A percentile compares a stretch with the other conserved stretches of the same genome.
Evolutionary conservation across 2,888 invertebrate genomes (phyloP).

Genomic region (Pristionchus entomophagus): DNA sequence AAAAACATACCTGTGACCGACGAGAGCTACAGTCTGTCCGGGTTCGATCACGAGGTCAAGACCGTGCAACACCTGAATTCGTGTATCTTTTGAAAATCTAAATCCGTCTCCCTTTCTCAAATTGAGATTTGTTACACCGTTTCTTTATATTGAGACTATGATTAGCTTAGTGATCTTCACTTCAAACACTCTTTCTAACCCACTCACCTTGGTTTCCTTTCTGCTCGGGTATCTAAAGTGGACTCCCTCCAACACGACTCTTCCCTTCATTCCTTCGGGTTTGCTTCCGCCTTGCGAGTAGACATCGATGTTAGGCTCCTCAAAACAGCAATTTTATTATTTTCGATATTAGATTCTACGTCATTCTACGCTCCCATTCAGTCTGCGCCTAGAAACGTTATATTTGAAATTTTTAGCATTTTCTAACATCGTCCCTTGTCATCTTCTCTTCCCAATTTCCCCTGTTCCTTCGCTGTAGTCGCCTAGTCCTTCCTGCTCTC

Average conservation of each 20-base stretch:
- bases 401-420: neutral
- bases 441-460: too few species aligned
- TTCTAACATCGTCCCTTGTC: too few species aligned
- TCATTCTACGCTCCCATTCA: too few species aligned
- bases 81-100: neutral
- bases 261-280: conserved; percentile 51
- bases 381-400: neutral
- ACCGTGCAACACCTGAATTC: conserved; percentile 58
- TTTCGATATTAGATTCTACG: too few species aligned
- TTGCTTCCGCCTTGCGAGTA: conserved; percentile 60
- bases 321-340: too few species aligned
- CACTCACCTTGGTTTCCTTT: conserved; percentile 50
- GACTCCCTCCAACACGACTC: conserved; percentile 62
- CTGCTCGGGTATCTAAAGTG: conserved; percentile 69
- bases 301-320: conserved; percentile 66
- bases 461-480: neutral
- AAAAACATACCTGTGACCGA: conserved; percentile 55
- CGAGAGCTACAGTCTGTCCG: conserved; percentile 64
- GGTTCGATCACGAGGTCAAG: conserved; percentile 61
- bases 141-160: neutral
- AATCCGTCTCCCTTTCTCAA: neutral
- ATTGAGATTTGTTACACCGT: neutral
- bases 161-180: neutral
- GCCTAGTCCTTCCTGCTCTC: neutral
- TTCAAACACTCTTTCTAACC: neutral